These are phyloP conservation scores for Microdon myrmicae DNA, from an alignment of 2,888 invertebrate species.

Conservation along the genomic window DNA sequence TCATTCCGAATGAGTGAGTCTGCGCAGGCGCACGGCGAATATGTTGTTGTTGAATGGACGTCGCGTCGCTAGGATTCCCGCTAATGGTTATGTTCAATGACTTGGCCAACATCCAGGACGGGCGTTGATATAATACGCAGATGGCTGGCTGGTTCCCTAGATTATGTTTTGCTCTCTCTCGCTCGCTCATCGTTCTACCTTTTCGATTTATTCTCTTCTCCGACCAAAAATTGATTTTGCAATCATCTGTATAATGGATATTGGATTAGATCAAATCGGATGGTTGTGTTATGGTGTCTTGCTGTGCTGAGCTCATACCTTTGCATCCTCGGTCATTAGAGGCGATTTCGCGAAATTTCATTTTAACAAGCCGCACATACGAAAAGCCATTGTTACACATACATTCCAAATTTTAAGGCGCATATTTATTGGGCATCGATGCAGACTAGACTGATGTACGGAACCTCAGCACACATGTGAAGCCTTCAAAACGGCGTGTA, in stretches of 20 bases:
- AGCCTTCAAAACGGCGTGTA: slow-evolving; percentile 43
- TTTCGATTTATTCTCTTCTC: slow-evolving; percentile 16
- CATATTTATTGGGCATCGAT: no score
- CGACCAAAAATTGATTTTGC: slow-evolving; percentile 54
- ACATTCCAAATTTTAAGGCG: no score
- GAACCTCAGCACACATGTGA: slow-evolving; percentile 47
- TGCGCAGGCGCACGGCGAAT: slow-evolving; percentile 52
- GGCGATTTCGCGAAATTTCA: slow-evolving; percentile 44
- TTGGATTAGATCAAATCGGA: slow-evolving; percentile 50
- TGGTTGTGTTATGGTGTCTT: slow-evolving; percentile 44
- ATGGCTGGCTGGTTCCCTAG: slow-evolving; percentile 21
- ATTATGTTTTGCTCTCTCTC: no score
- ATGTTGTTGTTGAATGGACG: slow-evolving; percentile 52
- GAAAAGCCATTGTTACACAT: slow-evolving; percentile 28
- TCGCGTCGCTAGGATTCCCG: slow-evolving; percentile 51
- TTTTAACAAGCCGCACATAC: slow-evolving; percentile 29
- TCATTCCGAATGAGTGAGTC: slow-evolving; percentile 53
- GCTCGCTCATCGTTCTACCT: not conserved
- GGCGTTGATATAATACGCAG: slow-evolving; percentile 48
- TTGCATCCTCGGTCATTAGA: slow-evolving; percentile 41
- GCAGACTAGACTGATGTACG: no score
- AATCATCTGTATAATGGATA: slow-evolving; percentile 53
- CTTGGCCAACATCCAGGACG: slow-evolving; percentile 52
- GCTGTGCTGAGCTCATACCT: slow-evolving; percentile 25
- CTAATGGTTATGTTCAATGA: slow-evolving; percentile 53